A percentile compares a stretch with the other conserved stretches of the same genome.
Evolutionary conservation across 1,140 invertebrate genomes (phyloP).

Genomic region (Cecropterus lyciades): DNA sequence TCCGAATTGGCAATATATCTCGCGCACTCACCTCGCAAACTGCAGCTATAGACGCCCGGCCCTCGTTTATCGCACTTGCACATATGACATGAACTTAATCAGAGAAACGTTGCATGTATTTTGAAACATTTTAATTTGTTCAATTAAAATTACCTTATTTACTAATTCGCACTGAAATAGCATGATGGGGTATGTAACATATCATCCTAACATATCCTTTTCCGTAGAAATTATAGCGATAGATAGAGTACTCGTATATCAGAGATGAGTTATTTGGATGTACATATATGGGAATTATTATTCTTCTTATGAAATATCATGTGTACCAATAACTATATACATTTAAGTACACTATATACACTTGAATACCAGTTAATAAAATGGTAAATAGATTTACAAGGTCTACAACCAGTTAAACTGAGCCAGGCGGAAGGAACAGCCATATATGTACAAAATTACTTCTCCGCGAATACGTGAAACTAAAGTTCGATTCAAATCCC

Average conservation of each 20-base stretch:
- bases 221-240: background rate
- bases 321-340: background rate
- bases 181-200: background rate
- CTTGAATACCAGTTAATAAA: background rate
- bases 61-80: background rate
- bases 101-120: background rate
- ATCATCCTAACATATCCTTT: background rate
- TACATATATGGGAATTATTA: too few relatives aligned
- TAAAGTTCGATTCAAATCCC: slow-evolving; percentile 4
- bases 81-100: background rate
- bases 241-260: background rate
- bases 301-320: too few relatives aligned
- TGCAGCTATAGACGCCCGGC: slow-evolving; percentile 1
- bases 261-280: too few relatives aligned
- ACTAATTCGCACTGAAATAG: background rate
- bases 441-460: slow-evolving; percentile 27
- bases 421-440: slow-evolving; percentile 10
- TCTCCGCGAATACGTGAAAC: slow-evolving; percentile 11
- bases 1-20: slow-evolving; percentile 1
- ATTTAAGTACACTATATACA: background rate
- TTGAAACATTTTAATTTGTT: background rate
- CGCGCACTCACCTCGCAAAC: background rate
- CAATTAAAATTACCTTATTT: too few relatives aligned
- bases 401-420: slow-evolving; percentile 12
- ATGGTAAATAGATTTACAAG: slow-evolving; percentile 4